These are phyloP conservation scores for Paratilapia polleni DNA, from an alignment of 2,113 vertebrate species.

Conservation along the genomic window DNA sequence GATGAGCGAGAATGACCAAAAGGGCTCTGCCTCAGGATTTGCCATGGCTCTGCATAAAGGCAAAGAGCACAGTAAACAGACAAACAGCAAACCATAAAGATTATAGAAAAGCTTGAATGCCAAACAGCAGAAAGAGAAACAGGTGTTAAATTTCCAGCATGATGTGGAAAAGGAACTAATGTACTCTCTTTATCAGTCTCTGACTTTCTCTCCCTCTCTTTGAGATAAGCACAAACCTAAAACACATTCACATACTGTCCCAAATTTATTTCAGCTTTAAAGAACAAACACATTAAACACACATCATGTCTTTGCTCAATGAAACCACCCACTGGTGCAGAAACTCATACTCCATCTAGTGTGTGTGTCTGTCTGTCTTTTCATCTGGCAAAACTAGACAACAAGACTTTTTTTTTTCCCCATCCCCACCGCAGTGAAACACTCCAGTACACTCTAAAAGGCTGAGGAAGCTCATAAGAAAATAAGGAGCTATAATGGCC, in stretches of 20 bases:
- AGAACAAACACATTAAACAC: slow-evolving; percentile 69
- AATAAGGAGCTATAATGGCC: slow-evolving; percentile 26
- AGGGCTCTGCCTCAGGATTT: slow-evolving; percentile 1
- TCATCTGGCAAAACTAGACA: slow-evolving; percentile 44
- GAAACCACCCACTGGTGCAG: slow-evolving; percentile 62
- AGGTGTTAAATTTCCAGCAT: slow-evolving; percentile 46
- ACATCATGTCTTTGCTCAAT: slow-evolving; percentile 60
- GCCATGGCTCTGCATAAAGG: slow-evolving; percentile 6
- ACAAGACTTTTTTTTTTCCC: background rate
- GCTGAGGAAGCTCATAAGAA: slow-evolving; percentile 37
- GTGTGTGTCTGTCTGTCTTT: background rate
- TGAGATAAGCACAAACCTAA: slow-evolving; percentile 25
- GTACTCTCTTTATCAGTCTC: slow-evolving; percentile 1
- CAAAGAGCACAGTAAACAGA: slow-evolving; percentile 13
- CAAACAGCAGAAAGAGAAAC: slow-evolving; percentile 27
- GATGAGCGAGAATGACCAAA: background rate
- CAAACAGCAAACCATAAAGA: background rate
- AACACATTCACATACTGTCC: slow-evolving; percentile 26
- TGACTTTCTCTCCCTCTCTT: slow-evolving; percentile 4
- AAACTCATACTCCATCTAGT: slow-evolving; percentile 20
- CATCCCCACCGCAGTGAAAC: slow-evolving; percentile 28
- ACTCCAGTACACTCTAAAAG: slow-evolving; percentile 22
- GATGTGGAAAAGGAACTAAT: slow-evolving; percentile 2
- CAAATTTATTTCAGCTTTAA: slow-evolving; percentile 62
- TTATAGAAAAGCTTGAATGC: slow-evolving; percentile 17